These are phyloP conservation scores for Motacilla tschutschensis DNA, from an alignment of 2,113 vertebrate species.

Conservation along the genomic window DNA sequence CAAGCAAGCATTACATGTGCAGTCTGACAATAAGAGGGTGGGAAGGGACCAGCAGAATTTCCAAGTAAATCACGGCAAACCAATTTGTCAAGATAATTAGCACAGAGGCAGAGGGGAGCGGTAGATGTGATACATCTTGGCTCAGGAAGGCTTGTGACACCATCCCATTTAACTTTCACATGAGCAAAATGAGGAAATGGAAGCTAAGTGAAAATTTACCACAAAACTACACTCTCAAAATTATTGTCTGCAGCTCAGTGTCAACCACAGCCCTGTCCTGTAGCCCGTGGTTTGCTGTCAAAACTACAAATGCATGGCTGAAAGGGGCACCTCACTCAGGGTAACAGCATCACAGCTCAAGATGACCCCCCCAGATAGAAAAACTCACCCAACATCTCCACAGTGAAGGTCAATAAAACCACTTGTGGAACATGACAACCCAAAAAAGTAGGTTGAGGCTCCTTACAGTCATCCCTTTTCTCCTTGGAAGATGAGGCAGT, in stretches of 20 bases:
- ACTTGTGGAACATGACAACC: background rate
- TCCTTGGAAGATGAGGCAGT: background rate
- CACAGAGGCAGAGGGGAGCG: background rate
- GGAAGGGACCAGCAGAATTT: background rate
- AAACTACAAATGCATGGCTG: background rate
- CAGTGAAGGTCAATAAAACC: background rate
- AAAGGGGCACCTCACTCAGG: too few relatives aligned
- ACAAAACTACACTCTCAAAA: background rate
- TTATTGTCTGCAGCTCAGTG: background rate
- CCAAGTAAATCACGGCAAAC: background rate
- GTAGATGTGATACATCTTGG: slow-evolving; percentile 1
- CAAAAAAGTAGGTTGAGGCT: background rate
- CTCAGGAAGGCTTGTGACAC: slow-evolving; percentile 4
- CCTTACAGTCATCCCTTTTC: background rate
- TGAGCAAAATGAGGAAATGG: background rate
- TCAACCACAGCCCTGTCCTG: background rate
- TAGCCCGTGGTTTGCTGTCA: background rate
- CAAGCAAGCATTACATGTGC: rapidly evolving
- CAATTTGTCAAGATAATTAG: slow-evolving; percentile 32
- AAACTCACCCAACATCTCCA: background rate
- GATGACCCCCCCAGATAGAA: background rate
- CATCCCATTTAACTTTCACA: background rate
- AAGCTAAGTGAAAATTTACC: background rate
- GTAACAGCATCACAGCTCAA: background rate
- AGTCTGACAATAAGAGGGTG: background rate